Percentiles rank a stretch among this genome's conserved stretches.
Evolutionary conservation across 2,797 vertebrate species (phyloP).

Genomic region (Percopsis omiscomaycus): DNA sequence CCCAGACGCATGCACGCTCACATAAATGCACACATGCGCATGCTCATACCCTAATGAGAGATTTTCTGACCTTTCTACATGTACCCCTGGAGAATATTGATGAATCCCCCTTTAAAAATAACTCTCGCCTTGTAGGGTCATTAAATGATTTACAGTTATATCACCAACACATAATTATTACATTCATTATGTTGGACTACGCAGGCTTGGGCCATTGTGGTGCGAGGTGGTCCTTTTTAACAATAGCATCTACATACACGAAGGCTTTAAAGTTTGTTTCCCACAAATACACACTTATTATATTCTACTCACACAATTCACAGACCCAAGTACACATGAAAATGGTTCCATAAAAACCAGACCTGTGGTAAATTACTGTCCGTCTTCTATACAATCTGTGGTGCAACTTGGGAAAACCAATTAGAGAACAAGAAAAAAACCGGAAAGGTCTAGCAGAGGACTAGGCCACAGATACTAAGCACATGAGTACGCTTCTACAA

Average conservation of each 20-base stretch:
- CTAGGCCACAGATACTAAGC: slow-evolving; percentile 13
- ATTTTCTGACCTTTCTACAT: slow-evolving; percentile 76
- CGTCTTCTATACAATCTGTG: slow-evolving; percentile 12
- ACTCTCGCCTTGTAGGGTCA: slow-evolving; percentile 76
- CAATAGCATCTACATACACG: slow-evolving; percentile 15
- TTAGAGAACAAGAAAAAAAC: slow-evolving; percentile 3
- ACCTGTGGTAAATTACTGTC: not conserved
- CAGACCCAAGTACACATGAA: slow-evolving; percentile 31
- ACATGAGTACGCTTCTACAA: not conserved
- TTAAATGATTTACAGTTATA: slow-evolving; percentile 81
- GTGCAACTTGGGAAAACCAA: slow-evolving; percentile 16
- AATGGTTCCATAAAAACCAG: slow-evolving; percentile 28
- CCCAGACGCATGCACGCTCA: slow-evolving; percentile 36
- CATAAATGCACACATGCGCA: slow-evolving; percentile 42
- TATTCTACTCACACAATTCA: slow-evolving; percentile 29
- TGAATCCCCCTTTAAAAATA: slow-evolving; percentile 81
- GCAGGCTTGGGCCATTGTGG: slow-evolving; percentile 47
- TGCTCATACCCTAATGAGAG: slow-evolving; percentile 72
- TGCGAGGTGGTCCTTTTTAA: slow-evolving; percentile 52
- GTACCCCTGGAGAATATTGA: slow-evolving; percentile 79
- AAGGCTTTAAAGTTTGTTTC: slow-evolving; percentile 52
- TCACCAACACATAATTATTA: slow-evolving; percentile 76
- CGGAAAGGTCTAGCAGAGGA: slow-evolving; percentile 7
- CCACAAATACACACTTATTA: slow-evolving; percentile 17
- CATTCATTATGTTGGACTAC: slow-evolving; percentile 73